phyloP scores from a whole-genome alignment of 2,113 vertebrate species.

The Campylorhamphus procurvoides region DNA sequence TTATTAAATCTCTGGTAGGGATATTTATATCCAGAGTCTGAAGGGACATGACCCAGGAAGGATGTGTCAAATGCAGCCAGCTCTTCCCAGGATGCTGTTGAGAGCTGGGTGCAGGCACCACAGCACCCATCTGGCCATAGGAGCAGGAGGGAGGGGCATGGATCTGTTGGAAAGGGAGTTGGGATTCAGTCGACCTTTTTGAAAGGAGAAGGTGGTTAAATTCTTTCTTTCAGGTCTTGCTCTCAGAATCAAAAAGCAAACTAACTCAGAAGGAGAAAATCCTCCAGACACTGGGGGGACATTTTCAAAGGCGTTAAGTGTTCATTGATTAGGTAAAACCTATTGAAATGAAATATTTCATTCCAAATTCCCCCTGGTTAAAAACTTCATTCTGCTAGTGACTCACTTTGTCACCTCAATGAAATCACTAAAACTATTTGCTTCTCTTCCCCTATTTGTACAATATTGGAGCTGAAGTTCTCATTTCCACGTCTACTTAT shows the following conservation, averaged over 20 bases:
- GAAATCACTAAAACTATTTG: background rate
- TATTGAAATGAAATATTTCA: constrained; percentile 10
- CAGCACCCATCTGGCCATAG: fast-evolving
- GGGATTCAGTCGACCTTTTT: background rate
- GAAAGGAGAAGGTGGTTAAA: background rate
- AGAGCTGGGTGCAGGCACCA: fast-evolving
- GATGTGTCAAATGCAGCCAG: background rate
- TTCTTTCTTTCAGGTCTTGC: background rate
- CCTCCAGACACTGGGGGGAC: background rate
- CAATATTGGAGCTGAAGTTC: background rate
- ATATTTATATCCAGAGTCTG: background rate
- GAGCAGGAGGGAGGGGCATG: fast-evolving
- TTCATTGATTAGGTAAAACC: background rate
- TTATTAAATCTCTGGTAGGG: background rate
- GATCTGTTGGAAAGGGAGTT: background rate
- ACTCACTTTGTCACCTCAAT: background rate
- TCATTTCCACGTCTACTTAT: background rate
- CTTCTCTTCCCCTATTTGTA: background rate
- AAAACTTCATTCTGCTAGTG: background rate
- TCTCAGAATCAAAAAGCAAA: background rate
- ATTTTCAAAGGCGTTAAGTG: background rate
- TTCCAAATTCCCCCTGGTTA: background rate
- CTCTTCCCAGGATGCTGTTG: background rate
- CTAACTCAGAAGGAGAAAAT: background rate
- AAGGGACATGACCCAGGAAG: background rate